Conservation (phyloP, 2,113 vertebrate genomes). For the Larimichthys crocea region DNA sequence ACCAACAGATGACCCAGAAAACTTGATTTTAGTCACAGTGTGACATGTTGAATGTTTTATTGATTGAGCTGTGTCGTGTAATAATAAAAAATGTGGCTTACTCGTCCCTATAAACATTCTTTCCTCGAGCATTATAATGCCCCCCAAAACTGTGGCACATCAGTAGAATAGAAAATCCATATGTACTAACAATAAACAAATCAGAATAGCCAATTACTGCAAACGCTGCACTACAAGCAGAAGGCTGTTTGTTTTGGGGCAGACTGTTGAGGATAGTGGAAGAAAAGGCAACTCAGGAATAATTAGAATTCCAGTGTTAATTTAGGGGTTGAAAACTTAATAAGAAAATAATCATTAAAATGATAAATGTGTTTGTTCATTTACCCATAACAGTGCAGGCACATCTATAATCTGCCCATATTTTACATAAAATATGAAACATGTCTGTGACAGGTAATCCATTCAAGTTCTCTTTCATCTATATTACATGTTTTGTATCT, state of each 20-base stretch:
- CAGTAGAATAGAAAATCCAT: conserved; percentile 20
- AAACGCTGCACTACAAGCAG: neutral
- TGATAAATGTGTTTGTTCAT: conserved; percentile 7
- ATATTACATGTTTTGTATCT: neutral
- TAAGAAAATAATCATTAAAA: neutral
- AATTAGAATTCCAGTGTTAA: conserved; percentile 28
- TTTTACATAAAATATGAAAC: conserved; percentile 4
- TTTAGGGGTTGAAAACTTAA: conserved; percentile 14
- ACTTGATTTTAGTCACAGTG: conserved; percentile 8
- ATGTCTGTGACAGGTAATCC: neutral
- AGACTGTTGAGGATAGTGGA: conserved; percentile 14
- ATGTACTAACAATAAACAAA: conserved; percentile 11
- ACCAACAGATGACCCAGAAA: conserved; percentile 27
- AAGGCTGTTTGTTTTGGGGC: neutral
- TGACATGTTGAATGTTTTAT: conserved; percentile 37
- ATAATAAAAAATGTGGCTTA: conserved; percentile 13
- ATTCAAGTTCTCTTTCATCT: conserved; percentile 6
- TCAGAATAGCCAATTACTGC: conserved; percentile 34
- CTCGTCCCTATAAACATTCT: conserved; percentile 8
- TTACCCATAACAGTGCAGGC: neutral
- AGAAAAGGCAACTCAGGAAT: conserved; percentile 31
- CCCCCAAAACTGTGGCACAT: conserved; percentile 3
- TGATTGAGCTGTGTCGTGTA: conserved; percentile 6
- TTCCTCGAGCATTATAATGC: neutral
- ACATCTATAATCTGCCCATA: neutral